These are phyloP conservation scores for Falcaria lacertinaria DNA, from an alignment of 2,888 invertebrate genomes.

Conservation along the genomic window DNA sequence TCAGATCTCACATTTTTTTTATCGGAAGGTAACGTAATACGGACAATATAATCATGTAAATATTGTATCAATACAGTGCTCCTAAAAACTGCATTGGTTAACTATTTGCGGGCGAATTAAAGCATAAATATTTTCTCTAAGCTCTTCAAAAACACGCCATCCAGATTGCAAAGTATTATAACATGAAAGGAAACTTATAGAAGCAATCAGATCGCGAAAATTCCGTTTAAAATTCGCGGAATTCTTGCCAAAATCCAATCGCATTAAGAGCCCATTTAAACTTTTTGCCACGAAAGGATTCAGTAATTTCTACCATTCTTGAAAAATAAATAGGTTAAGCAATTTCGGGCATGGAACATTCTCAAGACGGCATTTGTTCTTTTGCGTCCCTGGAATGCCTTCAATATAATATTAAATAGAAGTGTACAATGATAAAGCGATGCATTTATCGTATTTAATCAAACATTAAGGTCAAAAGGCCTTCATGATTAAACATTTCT, in stretches of 20 bases:
- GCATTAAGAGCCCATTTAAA: slow-evolving; percentile 72
- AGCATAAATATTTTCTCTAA: too few species aligned
- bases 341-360: slow-evolving; percentile 26
- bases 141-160: slow-evolving; percentile 38
- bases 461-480: neutral
- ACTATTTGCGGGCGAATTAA: slow-evolving; percentile 16
- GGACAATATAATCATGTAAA: too few species aligned
- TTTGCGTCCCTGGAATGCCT: neutral
- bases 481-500: too few species aligned
- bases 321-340: slow-evolving; percentile 56
- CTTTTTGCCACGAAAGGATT: slow-evolving; percentile 64
- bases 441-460: neutral
- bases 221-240: slow-evolving; percentile 71
- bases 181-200: slow-evolving; percentile 70
- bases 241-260: slow-evolving; percentile 70
- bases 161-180: slow-evolving; percentile 65
- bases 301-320: slow-evolving; percentile 47
- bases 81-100: too few species aligned
- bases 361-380: slow-evolving; percentile 2
- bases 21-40: too few species aligned
- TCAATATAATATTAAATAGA: neutral
- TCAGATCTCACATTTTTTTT: too few species aligned
- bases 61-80: too few species aligned
- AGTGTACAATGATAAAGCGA: neutral
- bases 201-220: slow-evolving; percentile 71